Conservation (phyloP, 2,797 vertebrate species). For the Tokudaia muenninki region DNA sequence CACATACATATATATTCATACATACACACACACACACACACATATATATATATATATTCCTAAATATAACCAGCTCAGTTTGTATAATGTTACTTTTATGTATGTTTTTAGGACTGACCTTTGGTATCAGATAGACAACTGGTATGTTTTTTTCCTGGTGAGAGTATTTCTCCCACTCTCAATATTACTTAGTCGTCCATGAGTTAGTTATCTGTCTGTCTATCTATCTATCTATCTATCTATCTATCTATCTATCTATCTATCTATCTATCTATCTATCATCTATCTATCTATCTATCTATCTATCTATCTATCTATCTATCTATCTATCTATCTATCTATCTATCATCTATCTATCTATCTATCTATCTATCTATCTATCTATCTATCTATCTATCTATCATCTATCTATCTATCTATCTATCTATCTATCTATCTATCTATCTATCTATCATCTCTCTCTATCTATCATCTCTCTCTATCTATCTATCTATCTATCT, state of each 20-base stretch:
- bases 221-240: neutral
- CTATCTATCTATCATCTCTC: too few species aligned
- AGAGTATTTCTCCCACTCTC: neutral
- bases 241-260: neutral
- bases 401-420: too few species aligned
- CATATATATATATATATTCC: neutral
- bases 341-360: too few species aligned
- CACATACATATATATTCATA: neutral
- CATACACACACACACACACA: neutral
- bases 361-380: too few species aligned
- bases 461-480: too few species aligned
- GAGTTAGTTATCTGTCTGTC: neutral
- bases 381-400: neutral
- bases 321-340: too few species aligned
- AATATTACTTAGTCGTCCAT: neutral
- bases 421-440: too few species aligned
- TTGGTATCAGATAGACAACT: neutral
- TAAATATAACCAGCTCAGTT: neutral
- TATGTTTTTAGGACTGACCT: neutral
- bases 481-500: too few species aligned
- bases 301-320: neutral
- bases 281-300: neutral
- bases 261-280: too few species aligned
- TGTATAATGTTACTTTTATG: neutral
- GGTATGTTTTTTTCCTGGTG: neutral